Percentiles rank a stretch among this genome's conserved stretches.
Evolutionary conservation across 1,140 invertebrate species (phyloP).

Genomic region (Aethina tumida): DNA sequence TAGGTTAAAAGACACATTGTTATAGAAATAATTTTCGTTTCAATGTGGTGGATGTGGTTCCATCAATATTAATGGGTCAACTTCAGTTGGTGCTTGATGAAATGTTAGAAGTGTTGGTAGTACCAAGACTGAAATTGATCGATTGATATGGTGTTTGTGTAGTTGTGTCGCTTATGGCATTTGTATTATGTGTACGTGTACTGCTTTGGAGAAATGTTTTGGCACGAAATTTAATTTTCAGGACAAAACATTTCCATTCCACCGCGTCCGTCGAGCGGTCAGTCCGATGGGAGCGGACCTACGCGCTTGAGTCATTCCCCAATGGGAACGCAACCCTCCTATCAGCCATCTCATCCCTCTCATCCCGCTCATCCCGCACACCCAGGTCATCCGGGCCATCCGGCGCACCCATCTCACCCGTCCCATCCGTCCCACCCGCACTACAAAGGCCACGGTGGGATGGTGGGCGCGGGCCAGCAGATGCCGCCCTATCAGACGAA

Average conservation of each 20-base stretch:
- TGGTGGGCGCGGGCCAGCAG: conserved; percentile 43
- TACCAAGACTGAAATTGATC: too few species aligned
- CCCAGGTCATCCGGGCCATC: conserved; percentile 53
- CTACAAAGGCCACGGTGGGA: conserved; percentile 40
- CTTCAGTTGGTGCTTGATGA: too few species aligned
- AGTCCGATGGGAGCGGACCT: conserved; percentile 68
- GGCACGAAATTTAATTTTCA: too few species aligned
- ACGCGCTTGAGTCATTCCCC: conserved; percentile 63
- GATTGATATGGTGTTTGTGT: too few species aligned
- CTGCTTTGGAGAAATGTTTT: too few species aligned
- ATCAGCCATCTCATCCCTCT: conserved; percentile 56
- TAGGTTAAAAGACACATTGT: conserved; percentile 43
- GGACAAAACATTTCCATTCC: conserved; percentile 88
- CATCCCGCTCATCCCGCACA: conserved; percentile 42
- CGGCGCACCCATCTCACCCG: conserved; percentile 46
- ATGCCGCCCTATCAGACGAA: conserved; percentile 42
- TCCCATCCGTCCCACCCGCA: conserved; percentile 36
- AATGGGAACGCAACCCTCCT: conserved; percentile 59
- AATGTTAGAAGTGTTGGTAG: too few species aligned
- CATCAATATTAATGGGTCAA: too few species aligned
- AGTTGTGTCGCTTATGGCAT: too few species aligned
- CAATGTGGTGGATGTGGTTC: too few species aligned
- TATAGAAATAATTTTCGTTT: too few species aligned
- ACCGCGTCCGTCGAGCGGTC: conserved; percentile 80
- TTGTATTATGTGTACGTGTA: too few species aligned